These are phyloP conservation scores for Athetis lepigone DNA, from an alignment of 2,888 invertebrate genomes.

Conservation along the genomic window DNA sequence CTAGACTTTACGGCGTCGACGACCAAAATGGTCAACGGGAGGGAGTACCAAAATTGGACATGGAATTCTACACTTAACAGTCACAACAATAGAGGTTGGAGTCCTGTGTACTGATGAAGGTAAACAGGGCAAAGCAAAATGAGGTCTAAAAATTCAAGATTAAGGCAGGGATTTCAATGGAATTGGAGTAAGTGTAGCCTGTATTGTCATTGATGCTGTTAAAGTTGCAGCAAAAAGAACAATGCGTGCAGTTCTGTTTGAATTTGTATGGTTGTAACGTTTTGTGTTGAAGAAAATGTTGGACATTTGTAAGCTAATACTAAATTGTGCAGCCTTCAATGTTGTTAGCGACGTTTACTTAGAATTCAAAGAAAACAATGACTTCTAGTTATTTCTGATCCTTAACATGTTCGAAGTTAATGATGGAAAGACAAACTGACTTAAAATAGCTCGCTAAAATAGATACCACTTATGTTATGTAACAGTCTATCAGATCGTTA, in stretches of 20 bases:
- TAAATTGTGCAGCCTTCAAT: conserved; percentile 40
- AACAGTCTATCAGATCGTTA: too few relatives aligned
- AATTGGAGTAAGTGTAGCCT: conserved; percentile 34
- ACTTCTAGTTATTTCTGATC: conserved; percentile 12
- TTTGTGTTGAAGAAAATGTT: conserved; percentile 58
- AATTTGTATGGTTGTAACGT: conserved; percentile 53
- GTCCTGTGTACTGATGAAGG: conserved; percentile 30
- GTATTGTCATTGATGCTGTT: conserved; percentile 65
- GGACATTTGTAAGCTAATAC: conserved; percentile 57
- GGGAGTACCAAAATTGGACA: conserved; percentile 48
- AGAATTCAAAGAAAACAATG: conserved; percentile 12
- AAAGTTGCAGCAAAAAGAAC: conserved; percentile 62
- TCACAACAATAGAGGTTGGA: conserved; percentile 41
- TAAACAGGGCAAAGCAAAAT: conserved; percentile 32
- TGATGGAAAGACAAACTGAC: background rate
- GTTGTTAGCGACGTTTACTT: conserved; percentile 19
- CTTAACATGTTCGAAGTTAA: background rate
- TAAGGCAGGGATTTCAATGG: conserved; percentile 41
- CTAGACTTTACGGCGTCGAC: conserved; percentile 76
- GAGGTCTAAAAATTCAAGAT: conserved; percentile 16
- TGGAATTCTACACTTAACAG: conserved; percentile 49
- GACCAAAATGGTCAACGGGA: conserved; percentile 71
- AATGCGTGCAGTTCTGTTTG: conserved; percentile 54
- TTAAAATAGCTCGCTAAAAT: too few relatives aligned
- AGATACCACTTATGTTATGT: too few relatives aligned